phyloP scores from a whole-genome alignment of 2,888 invertebrate genomes.

The Sinopyrophorus schimmeli region DNA sequence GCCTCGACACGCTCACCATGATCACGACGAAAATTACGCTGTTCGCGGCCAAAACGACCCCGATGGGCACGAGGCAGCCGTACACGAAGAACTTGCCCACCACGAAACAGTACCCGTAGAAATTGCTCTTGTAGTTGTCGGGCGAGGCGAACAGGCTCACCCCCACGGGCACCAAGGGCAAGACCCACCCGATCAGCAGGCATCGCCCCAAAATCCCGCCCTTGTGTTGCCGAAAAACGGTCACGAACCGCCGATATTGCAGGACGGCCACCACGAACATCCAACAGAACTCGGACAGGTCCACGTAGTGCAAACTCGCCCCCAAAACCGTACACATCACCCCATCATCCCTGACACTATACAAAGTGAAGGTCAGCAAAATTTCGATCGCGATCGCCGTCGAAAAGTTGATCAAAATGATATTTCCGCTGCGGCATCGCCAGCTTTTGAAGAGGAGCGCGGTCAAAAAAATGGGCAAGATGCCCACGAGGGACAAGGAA shows the following conservation, averaged over 20 bases:
- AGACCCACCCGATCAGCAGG: constrained; percentile 64
- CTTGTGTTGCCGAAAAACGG: constrained; percentile 62
- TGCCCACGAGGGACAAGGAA: constrained; percentile 56
- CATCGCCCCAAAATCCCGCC: constrained; percentile 63
- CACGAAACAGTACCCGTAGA: constrained; percentile 56
- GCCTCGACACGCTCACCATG: constrained; percentile 55
- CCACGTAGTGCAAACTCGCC: constrained; percentile 63
- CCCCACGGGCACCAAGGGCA: constrained; percentile 58
- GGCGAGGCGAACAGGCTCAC: constrained; percentile 32
- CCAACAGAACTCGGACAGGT: constrained; percentile 69
- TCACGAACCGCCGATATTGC: constrained; percentile 65
- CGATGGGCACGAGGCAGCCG: constrained; percentile 59
- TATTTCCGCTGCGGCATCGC: constrained; percentile 62
- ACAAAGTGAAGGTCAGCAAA: constrained; percentile 52
- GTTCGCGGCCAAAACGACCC: constrained; percentile 58
- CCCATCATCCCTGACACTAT: constrained; percentile 49
- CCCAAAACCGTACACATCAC: constrained; percentile 60
- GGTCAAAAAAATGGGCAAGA: constrained; percentile 56
- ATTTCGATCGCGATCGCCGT: constrained; percentile 55
- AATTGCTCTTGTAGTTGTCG: constrained; percentile 42
- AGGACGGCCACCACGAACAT: constrained; percentile 68
- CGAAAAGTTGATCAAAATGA: constrained; percentile 60
- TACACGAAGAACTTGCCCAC: constrained; percentile 58
- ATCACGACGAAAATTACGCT: constrained; percentile 60
- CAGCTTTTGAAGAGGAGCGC: constrained; percentile 60